Conservation (phyloP, 2,888 invertebrate genomes). For the Spatulosminthurus flaviceps region DNA sequence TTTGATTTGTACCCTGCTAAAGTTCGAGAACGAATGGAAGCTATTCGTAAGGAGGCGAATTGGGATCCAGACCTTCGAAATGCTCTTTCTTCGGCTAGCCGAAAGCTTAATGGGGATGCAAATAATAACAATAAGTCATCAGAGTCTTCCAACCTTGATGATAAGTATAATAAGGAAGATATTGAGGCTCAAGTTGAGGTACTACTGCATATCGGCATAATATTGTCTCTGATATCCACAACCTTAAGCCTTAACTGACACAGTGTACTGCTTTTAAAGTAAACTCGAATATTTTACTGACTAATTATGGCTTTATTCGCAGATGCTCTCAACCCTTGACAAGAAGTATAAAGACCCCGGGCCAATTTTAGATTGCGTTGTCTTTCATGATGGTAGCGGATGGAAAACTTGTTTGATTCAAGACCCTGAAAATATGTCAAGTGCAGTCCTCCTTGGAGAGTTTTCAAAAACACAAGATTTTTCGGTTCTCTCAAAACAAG, state of each 20-base stretch:
- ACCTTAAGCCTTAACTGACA: no score
- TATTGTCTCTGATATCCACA: no score
- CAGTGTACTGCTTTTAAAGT: no score
- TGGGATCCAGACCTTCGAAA: conserved; percentile 88
- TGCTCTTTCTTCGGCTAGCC: conserved; percentile 78
- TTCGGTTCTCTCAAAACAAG: conserved; percentile 67
- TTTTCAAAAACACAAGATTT: conserved; percentile 54
- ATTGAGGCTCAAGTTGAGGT: conserved; percentile 85
- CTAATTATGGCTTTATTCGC: not conserved
- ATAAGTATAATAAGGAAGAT: conserved; percentile 88
- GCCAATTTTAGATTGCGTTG: conserved; percentile 90
- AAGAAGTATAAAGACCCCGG: conserved; percentile 89
- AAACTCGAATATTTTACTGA: no score
- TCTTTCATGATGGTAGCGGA: conserved; percentile 86
- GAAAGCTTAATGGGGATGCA: conserved; percentile 47
- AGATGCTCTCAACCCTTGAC: conserved; percentile 76
- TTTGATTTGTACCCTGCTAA: conserved; percentile 87
- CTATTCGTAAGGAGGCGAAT: conserved; percentile 79
- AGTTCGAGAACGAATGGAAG: conserved; percentile 81
- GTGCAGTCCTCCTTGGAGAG: conserved; percentile 81
- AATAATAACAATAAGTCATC: conserved; percentile 45
- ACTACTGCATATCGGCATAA: not conserved
- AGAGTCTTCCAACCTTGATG: conserved; percentile 69
- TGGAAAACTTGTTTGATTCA: conserved; percentile 49
- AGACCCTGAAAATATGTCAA: conserved; percentile 17